A percentile compares a stretch with the other conserved stretches of the same genome.
Evolutionary conservation across 53 echinoderm and acorn worm species (phyloP).

Genomic region (Arbacia lixula): DNA sequence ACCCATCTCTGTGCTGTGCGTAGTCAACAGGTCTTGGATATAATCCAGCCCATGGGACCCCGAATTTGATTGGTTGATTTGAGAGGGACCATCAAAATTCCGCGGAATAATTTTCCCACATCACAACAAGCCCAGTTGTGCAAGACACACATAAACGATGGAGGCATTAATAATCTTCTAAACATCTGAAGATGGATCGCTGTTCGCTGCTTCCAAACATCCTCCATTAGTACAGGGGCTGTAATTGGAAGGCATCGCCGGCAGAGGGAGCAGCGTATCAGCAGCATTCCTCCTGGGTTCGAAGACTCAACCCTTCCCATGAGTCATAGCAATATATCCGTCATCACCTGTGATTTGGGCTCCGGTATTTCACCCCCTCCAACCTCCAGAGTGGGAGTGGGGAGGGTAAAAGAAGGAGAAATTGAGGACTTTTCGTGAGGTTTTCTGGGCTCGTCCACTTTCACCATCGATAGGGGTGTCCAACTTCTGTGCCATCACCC

Average conservation of each 20-base stretch:
- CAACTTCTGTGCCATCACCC: too few species aligned
- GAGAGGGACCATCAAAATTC: constrained; percentile 45
- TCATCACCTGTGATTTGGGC: constrained; percentile 62
- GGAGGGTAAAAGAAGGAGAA: constrained; percentile 20
- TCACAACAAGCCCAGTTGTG: constrained; percentile 46
- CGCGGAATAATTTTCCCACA: constrained; percentile 41
- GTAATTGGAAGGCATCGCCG: background rate
- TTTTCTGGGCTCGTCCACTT: too few species aligned
- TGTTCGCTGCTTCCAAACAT: constrained; percentile 21
- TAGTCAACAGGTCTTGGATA: constrained; percentile 42
- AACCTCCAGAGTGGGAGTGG: constrained; percentile 48
- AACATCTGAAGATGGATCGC: background rate
- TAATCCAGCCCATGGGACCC: background rate
- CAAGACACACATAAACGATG: constrained; percentile 46
- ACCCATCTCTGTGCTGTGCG: background rate
- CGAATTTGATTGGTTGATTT: constrained; percentile 29
- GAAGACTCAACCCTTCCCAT: constrained; percentile 56
- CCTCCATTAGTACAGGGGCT: background rate
- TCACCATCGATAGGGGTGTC: too few species aligned
- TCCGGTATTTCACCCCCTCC: constrained; percentile 53
- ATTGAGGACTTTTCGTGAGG: too few species aligned
- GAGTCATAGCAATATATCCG: constrained; percentile 63
- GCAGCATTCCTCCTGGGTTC: constrained; percentile 51
- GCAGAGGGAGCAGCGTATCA: constrained; percentile 38
- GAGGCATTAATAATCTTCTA: constrained; percentile 50